Percentiles rank a stretch among this genome's conserved stretches.
These are phyloP conservation scores for Heteromormyrus szaboi DNA, from an alignment of 2,797 vertebrate genomes.

Conservation along the genomic window DNA sequence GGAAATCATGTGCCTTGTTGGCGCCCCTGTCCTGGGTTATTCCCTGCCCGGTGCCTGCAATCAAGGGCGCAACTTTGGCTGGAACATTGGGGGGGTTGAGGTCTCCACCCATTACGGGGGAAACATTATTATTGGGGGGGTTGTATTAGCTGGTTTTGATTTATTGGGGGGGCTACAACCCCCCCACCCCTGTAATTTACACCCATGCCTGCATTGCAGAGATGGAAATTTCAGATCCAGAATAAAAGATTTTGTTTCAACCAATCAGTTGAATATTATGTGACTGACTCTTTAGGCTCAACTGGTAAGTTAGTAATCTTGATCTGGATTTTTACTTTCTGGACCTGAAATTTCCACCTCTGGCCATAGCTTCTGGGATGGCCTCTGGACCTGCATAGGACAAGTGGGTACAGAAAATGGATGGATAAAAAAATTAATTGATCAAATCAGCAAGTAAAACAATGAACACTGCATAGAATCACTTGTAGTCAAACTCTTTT, in stretches of 20 bases:
- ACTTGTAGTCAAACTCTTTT: background rate
- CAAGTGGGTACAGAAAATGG: background rate
- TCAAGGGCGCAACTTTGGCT: no score
- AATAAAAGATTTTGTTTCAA: background rate
- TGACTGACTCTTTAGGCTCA: background rate
- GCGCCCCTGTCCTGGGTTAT: background rate
- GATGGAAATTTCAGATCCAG: background rate
- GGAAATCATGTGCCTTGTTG: background rate
- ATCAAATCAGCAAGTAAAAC: background rate
- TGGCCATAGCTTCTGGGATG: background rate
- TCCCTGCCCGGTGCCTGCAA: background rate
- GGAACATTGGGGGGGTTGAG: no score
- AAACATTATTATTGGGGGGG: no score
- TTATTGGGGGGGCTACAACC: no score
- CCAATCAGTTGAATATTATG: background rate
- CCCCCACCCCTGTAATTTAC: no score
- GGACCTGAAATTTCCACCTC: background rate
- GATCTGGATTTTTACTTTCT: background rate
- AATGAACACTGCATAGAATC: background rate
- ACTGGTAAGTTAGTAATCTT: background rate
- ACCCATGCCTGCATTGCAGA: background rate
- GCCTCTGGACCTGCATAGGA: background rate
- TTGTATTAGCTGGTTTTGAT: no score
- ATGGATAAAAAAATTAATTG: background rate
- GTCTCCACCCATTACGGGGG: no score